Evolutionary conservation across 2,888 invertebrate genomes (phyloP), one percentile per base, ranked within the genome.

Genomic region (Dryococelus australis): DNA sequence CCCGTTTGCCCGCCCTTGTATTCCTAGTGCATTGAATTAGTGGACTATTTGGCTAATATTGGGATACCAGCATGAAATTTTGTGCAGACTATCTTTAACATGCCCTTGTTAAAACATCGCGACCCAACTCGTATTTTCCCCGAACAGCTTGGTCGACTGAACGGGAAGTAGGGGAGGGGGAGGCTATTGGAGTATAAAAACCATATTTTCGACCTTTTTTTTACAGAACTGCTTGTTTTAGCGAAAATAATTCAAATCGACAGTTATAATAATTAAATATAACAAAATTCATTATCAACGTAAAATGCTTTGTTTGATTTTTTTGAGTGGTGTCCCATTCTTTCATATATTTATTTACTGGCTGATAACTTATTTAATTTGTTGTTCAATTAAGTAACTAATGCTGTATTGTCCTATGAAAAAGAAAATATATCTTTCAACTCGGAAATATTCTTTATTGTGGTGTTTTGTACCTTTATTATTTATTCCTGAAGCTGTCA

Each of bases 1-100:
- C 35, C 35, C 35, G 35, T 35, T 35, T 35, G 2, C 35, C 35
- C 35, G 35, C 35, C 35, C 35, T 35, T 35, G 35, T 35, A 35
- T 35, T 35, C 1, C 4, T 83, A 83, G 83, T 83, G 83, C 83
- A 12, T 83, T 83, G 35, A 26, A 35, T 83, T 27, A 83, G 83
- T 28, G 8, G 16, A 26, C 43, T 35, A 24, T 65, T 65, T 65
- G 65, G 28, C 35, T 83, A 26, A 83, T 83, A 83, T 83, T 28
- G 35, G 28, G 35, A 83, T 83, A 83, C 83, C 83, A 83, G 9
- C 35, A 28, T 27, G 35, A 83, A 28, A 83, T 83, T 83, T 27
- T 4, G 83, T n/a, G 35, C 83, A 83, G 28, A 35, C 35, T 83
- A 5, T 83, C 27, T 83, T 83, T 83, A 83, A 24, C 43, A 10